Evolutionary conservation across 1,140 invertebrate species (phyloP), one percentile per base, ranked within the genome.

Genomic region (Monomorium pharaonis): DNA sequence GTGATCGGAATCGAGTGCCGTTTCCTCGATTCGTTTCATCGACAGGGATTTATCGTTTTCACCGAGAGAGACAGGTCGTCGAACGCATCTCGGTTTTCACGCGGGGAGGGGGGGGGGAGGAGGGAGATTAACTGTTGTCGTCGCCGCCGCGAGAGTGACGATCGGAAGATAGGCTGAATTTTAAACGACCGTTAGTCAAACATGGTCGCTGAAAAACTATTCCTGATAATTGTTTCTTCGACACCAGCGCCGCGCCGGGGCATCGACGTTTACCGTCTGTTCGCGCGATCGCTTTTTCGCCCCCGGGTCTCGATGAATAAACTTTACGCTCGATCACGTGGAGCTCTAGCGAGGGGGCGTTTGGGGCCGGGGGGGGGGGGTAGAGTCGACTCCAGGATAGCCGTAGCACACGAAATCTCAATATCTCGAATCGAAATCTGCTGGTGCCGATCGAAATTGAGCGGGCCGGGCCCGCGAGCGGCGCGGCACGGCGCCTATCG

Each of bases 1-100:
- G 90, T 90, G 91, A 83, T 85, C 86, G 84, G 75, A 86, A 88
- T 87, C 81, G 81, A 84, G 88, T 72, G 89, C 85, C 86, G 91
- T 94, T 94, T 94, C 92, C 93, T 92, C 92, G 92, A 94, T 94
- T 94, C 91, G 88, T 91, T 93, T 92, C 92, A 93, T 93, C 94
- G 93, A 91, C 92, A 92, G 91, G 81, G 92, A 94, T 94, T 94
- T 95, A 94, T 90, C 87, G 33, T 69, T 78, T 72, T 56, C 88
- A 83, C 62, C 49, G 37, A n/a, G 88, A 27, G 56, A 49, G 77
- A 37, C 33, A 60, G 60, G 37, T 62, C 81, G 72, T 76, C 44
- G 70, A n/a, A 54, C 67, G 70, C 47, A 16, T 27, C 42, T 42
- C 12, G 27, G 10, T 80, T 69, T 69, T 69, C 33, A 21, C 58